A percentile compares a stretch with the other conserved stretches of the same genome.
Evolutionary conservation across 2,113 vertebrate species (phyloP).

Genomic region (Holacanthus passer): DNA sequence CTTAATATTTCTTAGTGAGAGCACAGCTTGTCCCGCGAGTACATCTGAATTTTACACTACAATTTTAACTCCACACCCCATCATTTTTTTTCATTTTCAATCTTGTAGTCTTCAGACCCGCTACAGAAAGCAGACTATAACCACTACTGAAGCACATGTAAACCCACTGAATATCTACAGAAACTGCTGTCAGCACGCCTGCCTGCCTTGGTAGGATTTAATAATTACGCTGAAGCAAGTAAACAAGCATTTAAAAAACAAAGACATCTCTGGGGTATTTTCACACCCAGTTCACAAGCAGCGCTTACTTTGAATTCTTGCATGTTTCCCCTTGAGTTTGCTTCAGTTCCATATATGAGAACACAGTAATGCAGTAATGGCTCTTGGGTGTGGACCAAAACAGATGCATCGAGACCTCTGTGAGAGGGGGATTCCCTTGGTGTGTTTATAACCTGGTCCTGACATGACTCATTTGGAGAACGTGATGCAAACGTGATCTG

Average conservation of each 20-base stretch:
- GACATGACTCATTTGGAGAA: slow-evolving; percentile 41
- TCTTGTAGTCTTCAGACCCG: neutral
- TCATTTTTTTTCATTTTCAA: neutral
- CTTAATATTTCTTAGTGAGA: neutral
- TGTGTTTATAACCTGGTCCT: neutral
- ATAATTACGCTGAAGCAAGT: slow-evolving; percentile 10
- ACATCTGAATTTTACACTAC: neutral
- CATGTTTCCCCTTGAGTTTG: slow-evolving; percentile 15
- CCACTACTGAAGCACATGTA: neutral
- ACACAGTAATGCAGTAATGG: slow-evolving; percentile 10
- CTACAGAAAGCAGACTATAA: too few relatives aligned
- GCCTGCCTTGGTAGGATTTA: neutral
- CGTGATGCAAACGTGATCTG: neutral
- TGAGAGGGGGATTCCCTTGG: neutral
- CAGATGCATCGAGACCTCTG: neutral
- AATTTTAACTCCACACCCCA: neutral
- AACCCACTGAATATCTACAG: slow-evolving; percentile 2
- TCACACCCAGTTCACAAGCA: slow-evolving; percentile 41
- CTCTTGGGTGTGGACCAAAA: slow-evolving; percentile 46
- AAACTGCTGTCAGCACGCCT: slow-evolving; percentile 1
- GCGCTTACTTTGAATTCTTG: slow-evolving; percentile 17
- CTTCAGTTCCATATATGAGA: slow-evolving; percentile 2
- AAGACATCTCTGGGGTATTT: slow-evolving; percentile 36
- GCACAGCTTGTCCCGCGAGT: neutral
- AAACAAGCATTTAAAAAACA: slow-evolving; percentile 31